These are phyloP conservation scores for Acrobasis consociella DNA, from an alignment of 2,888 invertebrate genomes.

Conservation along the genomic window DNA sequence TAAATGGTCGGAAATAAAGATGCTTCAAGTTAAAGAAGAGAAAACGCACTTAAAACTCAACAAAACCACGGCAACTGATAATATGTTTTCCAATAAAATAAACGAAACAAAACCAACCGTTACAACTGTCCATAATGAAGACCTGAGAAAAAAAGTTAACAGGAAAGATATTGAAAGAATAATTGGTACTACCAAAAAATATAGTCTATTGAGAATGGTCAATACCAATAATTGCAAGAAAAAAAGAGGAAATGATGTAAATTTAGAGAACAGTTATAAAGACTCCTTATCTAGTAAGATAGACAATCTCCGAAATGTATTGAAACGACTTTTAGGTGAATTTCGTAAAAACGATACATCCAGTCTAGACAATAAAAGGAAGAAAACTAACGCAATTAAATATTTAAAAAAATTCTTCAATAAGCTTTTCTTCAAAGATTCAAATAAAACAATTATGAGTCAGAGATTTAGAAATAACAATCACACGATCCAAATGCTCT, in stretches of 20 bases:
- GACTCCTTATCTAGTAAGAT: constrained; percentile 28
- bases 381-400: constrained; percentile 45
- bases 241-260: constrained; percentile 26
- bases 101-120: constrained; percentile 1
- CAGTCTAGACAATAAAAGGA: constrained; percentile 31
- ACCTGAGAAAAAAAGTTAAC: constrained; percentile 17
- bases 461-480: constrained; percentile 30
- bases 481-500: constrained; percentile 50
- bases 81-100: constrained; percentile 9
- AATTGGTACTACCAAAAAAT: constrained; percentile 34
- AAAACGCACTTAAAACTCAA: not conserved
- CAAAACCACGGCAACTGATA: not conserved
- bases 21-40: constrained; percentile 31
- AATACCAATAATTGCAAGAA: constrained; percentile 27
- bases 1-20: constrained; percentile 37
- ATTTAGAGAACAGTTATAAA: constrained; percentile 22
- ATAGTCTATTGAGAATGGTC: constrained; percentile 37
- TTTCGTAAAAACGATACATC: constrained; percentile 34
- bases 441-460: constrained; percentile 30
- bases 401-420: constrained; percentile 56
- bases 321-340: constrained; percentile 35
- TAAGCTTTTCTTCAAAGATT: constrained; percentile 45
- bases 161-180: constrained; percentile 33
- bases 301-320: constrained; percentile 33
- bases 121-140: not conserved